These are phyloP conservation scores for Premnoplex brunnescens DNA, from an alignment of 2,797 vertebrate species.

Conservation along the genomic window DNA sequence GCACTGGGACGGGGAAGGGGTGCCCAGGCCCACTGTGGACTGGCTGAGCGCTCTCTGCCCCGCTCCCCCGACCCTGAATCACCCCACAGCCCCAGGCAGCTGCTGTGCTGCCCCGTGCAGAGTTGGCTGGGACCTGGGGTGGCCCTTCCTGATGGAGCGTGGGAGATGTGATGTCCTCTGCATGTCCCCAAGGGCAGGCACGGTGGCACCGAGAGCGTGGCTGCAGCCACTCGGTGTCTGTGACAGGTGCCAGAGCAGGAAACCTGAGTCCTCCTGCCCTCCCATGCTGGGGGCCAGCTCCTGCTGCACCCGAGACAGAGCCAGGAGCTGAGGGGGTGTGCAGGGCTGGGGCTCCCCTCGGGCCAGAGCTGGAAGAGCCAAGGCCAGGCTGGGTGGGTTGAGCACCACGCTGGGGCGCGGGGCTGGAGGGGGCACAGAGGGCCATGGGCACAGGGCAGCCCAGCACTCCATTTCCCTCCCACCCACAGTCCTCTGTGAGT, in stretches of 20 bases:
- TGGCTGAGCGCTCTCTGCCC: not conserved
- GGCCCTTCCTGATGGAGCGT: not conserved
- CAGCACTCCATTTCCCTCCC: not conserved
- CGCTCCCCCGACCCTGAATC: not conserved
- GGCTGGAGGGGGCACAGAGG: not conserved
- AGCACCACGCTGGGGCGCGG: not conserved
- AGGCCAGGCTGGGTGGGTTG: not conserved
- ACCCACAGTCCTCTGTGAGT: too few relatives aligned
- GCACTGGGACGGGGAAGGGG: not conserved
- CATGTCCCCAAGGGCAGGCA: not conserved
- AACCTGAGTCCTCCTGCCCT: fast-evolving
- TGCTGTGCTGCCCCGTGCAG: not conserved
- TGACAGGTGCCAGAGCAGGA: not conserved
- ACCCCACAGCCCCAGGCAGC: not conserved
- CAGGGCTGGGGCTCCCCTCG: fast-evolving
- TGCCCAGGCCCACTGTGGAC: not conserved
- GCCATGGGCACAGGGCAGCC: not conserved
- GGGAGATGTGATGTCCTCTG: not conserved
- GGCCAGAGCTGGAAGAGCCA: not conserved
- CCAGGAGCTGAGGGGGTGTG: not conserved
- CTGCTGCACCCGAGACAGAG: not conserved
- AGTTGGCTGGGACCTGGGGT: not conserved
- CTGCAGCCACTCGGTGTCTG: too few relatives aligned
- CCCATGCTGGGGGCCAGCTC: not conserved
- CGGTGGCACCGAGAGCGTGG: not conserved